These are phyloP conservation scores for Brachycybe producta DNA, from an alignment of 2,888 invertebrate genomes.

Conservation along the genomic window DNA sequence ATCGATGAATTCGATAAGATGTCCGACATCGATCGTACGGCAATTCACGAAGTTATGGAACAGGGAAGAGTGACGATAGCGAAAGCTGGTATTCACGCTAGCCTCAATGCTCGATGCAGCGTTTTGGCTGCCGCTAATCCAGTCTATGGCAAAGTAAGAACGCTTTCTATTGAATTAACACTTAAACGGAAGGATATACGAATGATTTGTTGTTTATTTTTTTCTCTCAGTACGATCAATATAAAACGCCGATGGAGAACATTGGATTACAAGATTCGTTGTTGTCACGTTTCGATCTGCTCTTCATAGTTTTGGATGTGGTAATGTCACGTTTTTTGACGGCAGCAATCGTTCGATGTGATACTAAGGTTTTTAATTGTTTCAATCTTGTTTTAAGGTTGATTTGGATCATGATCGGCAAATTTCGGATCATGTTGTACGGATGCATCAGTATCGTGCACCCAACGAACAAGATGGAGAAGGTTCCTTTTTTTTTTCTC, in stretches of 20 bases:
- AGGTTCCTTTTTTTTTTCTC: conserved; percentile 37
- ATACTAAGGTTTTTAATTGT: too few relatives aligned
- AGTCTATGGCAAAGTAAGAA: conserved; percentile 76
- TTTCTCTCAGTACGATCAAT: conserved; percentile 77
- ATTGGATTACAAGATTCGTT: conserved; percentile 96
- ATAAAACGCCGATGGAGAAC: conserved; percentile 99
- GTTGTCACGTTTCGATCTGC: conserved; percentile 91
- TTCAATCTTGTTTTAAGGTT: conserved; percentile 30
- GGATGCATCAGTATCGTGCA: conserved; percentile 92
- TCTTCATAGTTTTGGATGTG: conserved; percentile 92
- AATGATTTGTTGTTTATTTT: conserved; percentile 11
- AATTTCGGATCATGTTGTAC: conserved; percentile 91
- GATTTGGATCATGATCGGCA: conserved; percentile 78
- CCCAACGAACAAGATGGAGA: conserved; percentile 91
- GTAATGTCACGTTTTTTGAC: too few relatives aligned
- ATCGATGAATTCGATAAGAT: conserved; percentile 98
- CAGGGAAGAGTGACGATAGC: conserved; percentile 91
- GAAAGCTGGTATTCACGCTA: conserved; percentile 95
- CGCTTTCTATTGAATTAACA: neutral
- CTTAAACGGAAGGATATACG: neutral
- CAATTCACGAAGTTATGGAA: conserved; percentile 99
- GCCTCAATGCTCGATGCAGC: conserved; percentile 91
- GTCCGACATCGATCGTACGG: conserved; percentile 97
- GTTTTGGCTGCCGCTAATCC: conserved; percentile 99
- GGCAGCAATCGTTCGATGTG: neutral